Conservation (phyloP, 2,113 vertebrate species). For the Gopherus flavomarginatus region DNA sequence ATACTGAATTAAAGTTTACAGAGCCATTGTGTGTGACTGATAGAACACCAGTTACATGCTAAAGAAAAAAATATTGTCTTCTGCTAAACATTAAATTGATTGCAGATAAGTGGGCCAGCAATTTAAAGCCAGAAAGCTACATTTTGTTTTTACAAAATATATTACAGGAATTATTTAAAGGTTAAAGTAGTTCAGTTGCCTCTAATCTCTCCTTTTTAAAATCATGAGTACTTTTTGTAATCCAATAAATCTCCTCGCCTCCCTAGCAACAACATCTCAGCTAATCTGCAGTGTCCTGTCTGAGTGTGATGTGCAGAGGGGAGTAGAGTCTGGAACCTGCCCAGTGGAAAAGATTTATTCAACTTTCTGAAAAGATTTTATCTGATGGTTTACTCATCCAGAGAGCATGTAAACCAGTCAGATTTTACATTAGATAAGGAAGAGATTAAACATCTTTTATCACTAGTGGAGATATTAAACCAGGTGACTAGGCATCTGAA, state of each 20-base stretch:
- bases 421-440: neutral
- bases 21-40: neutral
- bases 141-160: neutral
- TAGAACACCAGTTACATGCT: neutral
- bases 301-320: neutral
- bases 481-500: neutral
- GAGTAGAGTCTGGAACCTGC: neutral
- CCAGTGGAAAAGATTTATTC: neutral
- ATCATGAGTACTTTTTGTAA: conserved; percentile 21
- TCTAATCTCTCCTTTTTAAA: neutral
- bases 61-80: neutral
- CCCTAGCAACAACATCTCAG: neutral
- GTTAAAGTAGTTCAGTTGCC: neutral
- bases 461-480: neutral
- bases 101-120: neutral
- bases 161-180: conserved; percentile 8
- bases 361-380: neutral
- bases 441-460: conserved; percentile 18
- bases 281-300: neutral
- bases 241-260: neutral
- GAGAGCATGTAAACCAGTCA: neutral
- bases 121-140: neutral
- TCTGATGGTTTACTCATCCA: neutral
- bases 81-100: neutral
- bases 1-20: too few species aligned